These are phyloP conservation scores for Cryptotermes secundus DNA, from an alignment of 1,140 invertebrate species.

Conservation along the genomic window DNA sequence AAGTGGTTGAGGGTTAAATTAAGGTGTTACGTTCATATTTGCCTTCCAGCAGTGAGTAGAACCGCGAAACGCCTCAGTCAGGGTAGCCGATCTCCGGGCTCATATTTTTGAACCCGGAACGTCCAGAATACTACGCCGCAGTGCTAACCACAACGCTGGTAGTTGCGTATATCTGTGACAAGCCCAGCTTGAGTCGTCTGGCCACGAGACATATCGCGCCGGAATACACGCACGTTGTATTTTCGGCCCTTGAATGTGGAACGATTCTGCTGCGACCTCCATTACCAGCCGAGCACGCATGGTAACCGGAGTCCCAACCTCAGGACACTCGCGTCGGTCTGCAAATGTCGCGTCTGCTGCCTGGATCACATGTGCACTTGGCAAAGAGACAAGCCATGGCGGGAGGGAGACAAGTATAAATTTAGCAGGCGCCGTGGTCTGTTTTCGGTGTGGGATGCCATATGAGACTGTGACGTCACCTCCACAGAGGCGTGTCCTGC, in stretches of 20 bases:
- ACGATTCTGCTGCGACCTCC: neutral
- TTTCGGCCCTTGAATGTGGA: neutral
- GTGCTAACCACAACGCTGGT: too few relatives aligned
- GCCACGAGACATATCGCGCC: too few relatives aligned
- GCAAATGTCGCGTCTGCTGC: conserved; percentile 1
- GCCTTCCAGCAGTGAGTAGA: too few relatives aligned
- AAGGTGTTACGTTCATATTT: too few relatives aligned
- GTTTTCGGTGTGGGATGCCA: neutral
- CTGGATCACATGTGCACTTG: neutral
- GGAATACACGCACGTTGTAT: too few relatives aligned
- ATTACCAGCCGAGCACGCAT: neutral
- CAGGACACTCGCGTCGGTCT: neutral
- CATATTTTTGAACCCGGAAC: too few relatives aligned
- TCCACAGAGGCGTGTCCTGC: neutral
- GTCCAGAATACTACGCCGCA: too few relatives aligned
- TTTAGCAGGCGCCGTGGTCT: neutral
- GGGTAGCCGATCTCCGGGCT: too few relatives aligned
- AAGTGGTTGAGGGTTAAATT: too few relatives aligned
- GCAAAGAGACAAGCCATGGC: neutral
- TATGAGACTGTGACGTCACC: conserved; percentile 14
- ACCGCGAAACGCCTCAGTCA: too few relatives aligned
- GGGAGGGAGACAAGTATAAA: neutral
- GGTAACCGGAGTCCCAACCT: neutral
- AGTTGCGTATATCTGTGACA: too few relatives aligned
- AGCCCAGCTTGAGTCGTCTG: too few relatives aligned